A percentile compares a stretch with the other conserved stretches of the same genome.
These are phyloP conservation scores for Karalla daura DNA, from an alignment of 2,797 vertebrate genomes.

Conservation along the genomic window DNA sequence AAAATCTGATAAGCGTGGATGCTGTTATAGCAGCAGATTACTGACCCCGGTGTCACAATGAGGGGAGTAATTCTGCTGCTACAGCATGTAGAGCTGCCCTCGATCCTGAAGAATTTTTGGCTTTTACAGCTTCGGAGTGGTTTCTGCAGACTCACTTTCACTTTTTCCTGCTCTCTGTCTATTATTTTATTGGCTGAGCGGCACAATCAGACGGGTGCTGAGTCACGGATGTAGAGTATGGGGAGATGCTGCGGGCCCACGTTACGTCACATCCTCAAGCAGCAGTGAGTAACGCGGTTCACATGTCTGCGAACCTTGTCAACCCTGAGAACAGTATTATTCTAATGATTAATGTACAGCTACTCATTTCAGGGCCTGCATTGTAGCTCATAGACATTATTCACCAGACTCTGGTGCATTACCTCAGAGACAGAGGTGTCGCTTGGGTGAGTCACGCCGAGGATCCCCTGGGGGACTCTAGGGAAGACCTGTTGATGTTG, in stretches of 20 bases:
- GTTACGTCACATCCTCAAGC: slow-evolving; percentile 4
- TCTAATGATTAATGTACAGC: slow-evolving; percentile 24
- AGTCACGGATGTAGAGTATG: neutral
- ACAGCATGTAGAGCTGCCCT: neutral
- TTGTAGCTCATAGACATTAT: neutral
- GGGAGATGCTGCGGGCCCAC: neutral
- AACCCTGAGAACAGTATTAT: neutral
- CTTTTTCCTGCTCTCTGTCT: neutral
- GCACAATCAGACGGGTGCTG: neutral
- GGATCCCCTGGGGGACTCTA: neutral
- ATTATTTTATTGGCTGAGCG: neutral
- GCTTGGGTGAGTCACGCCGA: too few relatives aligned
- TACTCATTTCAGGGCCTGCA: neutral
- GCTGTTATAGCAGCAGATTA: neutral
- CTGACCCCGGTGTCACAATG: neutral
- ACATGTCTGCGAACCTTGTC: neutral
- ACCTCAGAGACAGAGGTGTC: neutral
- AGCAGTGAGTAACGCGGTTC: neutral
- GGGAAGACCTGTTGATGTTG: slow-evolving; percentile 39
- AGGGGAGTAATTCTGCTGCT: neutral
- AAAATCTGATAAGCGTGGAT: neutral
- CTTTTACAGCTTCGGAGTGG: neutral
- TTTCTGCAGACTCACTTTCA: slow-evolving; percentile 23
- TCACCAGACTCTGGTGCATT: neutral
- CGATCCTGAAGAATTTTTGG: too few relatives aligned